A percentile compares a stretch with the other conserved stretches of the same genome.
Conservation (phyloP, 2,113 vertebrate genomes). For the Sander vitreus region DNA sequence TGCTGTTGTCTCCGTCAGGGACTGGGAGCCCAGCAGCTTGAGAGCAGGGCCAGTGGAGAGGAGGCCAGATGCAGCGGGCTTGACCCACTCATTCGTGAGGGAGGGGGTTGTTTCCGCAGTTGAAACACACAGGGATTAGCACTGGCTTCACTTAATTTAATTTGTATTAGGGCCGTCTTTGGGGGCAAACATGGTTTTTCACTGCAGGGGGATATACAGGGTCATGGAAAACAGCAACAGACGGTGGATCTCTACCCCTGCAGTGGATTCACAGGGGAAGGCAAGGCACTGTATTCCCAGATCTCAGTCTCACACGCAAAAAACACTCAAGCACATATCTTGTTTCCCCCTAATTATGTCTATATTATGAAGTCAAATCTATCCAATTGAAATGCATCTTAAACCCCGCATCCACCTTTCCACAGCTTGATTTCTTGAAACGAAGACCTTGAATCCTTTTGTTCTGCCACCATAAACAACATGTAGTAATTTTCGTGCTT, state of each 20-base stretch:
- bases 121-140: constrained; percentile 84
- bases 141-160: constrained; percentile 85
- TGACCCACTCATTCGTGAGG: constrained; percentile 66
- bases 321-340: constrained; percentile 16
- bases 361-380: constrained; percentile 68
- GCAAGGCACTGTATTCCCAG: constrained; percentile 42
- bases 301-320: constrained; percentile 19
- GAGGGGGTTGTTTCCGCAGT: constrained; percentile 60
- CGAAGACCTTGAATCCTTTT: constrained; percentile 80
- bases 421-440: constrained; percentile 75
- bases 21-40: constrained; percentile 78
- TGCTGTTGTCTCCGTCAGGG: constrained; percentile 64
- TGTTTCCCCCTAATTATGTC: constrained; percentile 57
- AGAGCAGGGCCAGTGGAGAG: constrained; percentile 62
- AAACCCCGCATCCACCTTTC: constrained; percentile 64
- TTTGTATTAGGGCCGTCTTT: constrained; percentile 83
- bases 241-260: constrained; percentile 57
- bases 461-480: constrained; percentile 78
- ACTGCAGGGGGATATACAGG: constrained; percentile 63
- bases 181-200: constrained; percentile 79
- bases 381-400: constrained; percentile 65
- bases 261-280: constrained; percentile 52
- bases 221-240: constrained; percentile 80
- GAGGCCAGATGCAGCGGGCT: constrained; percentile 82
- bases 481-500: constrained; percentile 77